phyloP scores from a whole-genome alignment of 2,113 vertebrate genomes.

The Penelope pileata region DNA sequence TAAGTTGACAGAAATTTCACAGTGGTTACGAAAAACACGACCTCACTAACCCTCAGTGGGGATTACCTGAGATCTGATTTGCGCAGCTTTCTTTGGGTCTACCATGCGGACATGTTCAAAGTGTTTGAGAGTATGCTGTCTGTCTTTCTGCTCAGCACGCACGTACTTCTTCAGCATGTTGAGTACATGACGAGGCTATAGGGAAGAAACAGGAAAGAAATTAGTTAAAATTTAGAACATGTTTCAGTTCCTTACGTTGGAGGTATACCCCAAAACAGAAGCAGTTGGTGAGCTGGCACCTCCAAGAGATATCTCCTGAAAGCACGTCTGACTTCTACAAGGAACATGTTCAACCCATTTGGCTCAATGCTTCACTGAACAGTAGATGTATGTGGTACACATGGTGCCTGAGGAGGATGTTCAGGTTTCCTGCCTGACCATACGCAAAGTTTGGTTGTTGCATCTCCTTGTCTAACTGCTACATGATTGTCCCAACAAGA shows the following conservation, averaged over 20 bases:
- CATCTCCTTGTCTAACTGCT: background rate
- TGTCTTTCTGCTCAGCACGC: constrained; percentile 97
- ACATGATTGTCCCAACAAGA: background rate
- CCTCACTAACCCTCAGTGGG: background rate
- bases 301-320: background rate
- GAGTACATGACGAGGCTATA: constrained; percentile 93
- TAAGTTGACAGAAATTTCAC: background rate
- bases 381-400: background rate
- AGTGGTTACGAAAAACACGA: fast-evolving
- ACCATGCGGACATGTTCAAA: constrained; percentile 98
- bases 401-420: background rate
- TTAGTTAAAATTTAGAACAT: background rate
- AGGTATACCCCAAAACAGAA: background rate
- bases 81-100: constrained; percentile 97
- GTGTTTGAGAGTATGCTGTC: constrained; percentile 96
- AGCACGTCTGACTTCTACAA: background rate
- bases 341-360: background rate
- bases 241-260: background rate
- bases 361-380: fast-evolving
- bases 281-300: background rate
- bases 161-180: constrained; percentile 96
- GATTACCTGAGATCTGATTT: constrained; percentile 94
- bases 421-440: background rate
- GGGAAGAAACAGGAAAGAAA: background rate
- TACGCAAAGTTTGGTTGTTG: background rate